Conservation (phyloP, 2,797 vertebrate species). For the Syndactyla subalaris region DNA sequence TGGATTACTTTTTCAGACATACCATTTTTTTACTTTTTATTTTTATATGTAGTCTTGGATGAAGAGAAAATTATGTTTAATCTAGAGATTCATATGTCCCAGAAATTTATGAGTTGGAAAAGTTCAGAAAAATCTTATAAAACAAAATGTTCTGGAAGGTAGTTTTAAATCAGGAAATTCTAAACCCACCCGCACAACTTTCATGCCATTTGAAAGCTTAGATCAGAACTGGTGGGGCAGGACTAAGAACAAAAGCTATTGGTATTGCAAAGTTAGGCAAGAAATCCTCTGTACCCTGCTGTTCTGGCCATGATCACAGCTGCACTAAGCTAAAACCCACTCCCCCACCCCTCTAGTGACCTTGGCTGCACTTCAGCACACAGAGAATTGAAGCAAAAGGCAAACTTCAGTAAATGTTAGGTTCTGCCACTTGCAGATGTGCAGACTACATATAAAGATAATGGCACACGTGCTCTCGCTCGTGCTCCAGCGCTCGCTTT, state of each 20-base stretch:
- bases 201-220: slow-evolving; percentile 29
- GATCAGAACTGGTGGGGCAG: slow-evolving; percentile 41
- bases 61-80: slow-evolving; percentile 16
- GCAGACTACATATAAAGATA: background rate
- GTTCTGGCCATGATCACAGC: slow-evolving; percentile 22
- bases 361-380: slow-evolving; percentile 35
- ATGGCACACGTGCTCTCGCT: fast-evolving
- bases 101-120: slow-evolving; percentile 31
- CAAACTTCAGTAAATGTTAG: slow-evolving; percentile 3
- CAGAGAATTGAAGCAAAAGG: slow-evolving; percentile 5
- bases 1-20: slow-evolving; percentile 1
- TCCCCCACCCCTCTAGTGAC: background rate
- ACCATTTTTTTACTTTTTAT: slow-evolving; percentile 12
- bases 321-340: background rate
- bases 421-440: slow-evolving; percentile 22
- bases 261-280: slow-evolving; percentile 56
- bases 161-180: slow-evolving; percentile 58
- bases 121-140: slow-evolving; percentile 24
- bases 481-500: background rate
- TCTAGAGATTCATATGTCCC: slow-evolving; percentile 27
- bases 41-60: slow-evolving; percentile 12
- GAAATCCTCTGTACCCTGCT: slow-evolving; percentile 35
- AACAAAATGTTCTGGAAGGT: slow-evolving; percentile 42
- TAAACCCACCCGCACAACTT: slow-evolving; percentile 20
- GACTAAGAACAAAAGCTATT: slow-evolving; percentile 55